Conservation (phyloP, 1,140 invertebrate genomes). For the Globodera ellingtonae region DNA sequence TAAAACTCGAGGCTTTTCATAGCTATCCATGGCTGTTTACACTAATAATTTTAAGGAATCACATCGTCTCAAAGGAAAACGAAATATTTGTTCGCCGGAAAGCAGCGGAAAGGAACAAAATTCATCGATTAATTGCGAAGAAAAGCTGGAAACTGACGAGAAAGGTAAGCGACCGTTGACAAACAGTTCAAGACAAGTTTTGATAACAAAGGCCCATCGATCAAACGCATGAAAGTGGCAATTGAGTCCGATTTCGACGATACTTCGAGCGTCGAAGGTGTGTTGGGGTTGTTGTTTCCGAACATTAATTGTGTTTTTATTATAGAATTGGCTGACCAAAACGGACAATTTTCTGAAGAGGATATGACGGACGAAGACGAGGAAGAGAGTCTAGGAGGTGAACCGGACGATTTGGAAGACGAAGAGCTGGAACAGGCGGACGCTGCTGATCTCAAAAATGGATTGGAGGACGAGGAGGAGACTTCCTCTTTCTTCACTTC, state of each 20-base stretch:
- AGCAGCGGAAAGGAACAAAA: neutral
- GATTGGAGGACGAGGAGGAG: constrained; percentile 26
- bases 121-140: neutral
- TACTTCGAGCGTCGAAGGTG: neutral
- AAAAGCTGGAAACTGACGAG: neutral
- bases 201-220: neutral
- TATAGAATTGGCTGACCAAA: neutral
- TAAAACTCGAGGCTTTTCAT: no score
- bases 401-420: constrained; percentile 19
- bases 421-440: constrained; percentile 13
- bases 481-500: constrained; percentile 5
- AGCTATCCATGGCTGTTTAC: no score
- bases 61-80: neutral
- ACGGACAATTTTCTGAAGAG: neutral
- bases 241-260: neutral
- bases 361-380: constrained; percentile 18
- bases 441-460: neutral
- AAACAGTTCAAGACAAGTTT: neutral
- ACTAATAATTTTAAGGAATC: neutral
- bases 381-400: neutral
- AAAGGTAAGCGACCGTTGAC: neutral
- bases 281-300: no score
- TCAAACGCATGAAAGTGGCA: neutral
- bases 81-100: neutral
- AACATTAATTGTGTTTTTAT: neutral